A percentile compares a stretch with the other conserved stretches of the same genome.
phyloP scores from a whole-genome alignment of 2,888 invertebrate genomes.

The Danaus chrysippus region DNA sequence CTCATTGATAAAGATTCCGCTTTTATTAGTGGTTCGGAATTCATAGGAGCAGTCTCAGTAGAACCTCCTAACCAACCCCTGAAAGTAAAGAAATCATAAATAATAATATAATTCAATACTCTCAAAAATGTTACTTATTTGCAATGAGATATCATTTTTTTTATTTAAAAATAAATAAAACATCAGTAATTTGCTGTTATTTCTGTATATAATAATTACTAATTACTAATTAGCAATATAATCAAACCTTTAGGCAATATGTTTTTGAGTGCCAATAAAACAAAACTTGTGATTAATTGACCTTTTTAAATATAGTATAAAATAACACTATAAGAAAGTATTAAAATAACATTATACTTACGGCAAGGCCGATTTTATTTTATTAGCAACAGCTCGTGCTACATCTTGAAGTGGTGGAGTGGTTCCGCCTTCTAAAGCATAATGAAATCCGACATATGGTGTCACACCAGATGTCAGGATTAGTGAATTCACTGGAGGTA shows the following conservation, averaged over 20 bases:
- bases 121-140: too few relatives aligned
- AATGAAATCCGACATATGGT: constrained; percentile 94
- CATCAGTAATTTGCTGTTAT: too few relatives aligned
- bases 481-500: constrained; percentile 87
- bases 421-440: constrained; percentile 90
- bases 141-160: too few relatives aligned
- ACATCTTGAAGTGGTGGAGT: constrained; percentile 92
- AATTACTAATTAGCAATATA: too few relatives aligned
- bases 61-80: constrained; percentile 69
- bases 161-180: too few relatives aligned
- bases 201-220: too few relatives aligned
- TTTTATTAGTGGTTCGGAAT: constrained; percentile 76
- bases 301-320: too few relatives aligned
- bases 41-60: constrained; percentile 47
- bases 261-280: too few relatives aligned
- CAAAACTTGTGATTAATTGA: too few relatives aligned
- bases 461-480: constrained; percentile 88
- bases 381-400: constrained; percentile 94
- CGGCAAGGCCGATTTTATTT: constrained; percentile 89
- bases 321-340: neutral
- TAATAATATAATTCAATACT: constrained; percentile 7
- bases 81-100: constrained; percentile 30
- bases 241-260: too few relatives aligned
- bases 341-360: constrained; percentile 65
- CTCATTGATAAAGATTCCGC: constrained; percentile 87